Base-by-base conservation (phyloP, 2,888 invertebrate species). In the Priocnemis perturbator region DNA sequence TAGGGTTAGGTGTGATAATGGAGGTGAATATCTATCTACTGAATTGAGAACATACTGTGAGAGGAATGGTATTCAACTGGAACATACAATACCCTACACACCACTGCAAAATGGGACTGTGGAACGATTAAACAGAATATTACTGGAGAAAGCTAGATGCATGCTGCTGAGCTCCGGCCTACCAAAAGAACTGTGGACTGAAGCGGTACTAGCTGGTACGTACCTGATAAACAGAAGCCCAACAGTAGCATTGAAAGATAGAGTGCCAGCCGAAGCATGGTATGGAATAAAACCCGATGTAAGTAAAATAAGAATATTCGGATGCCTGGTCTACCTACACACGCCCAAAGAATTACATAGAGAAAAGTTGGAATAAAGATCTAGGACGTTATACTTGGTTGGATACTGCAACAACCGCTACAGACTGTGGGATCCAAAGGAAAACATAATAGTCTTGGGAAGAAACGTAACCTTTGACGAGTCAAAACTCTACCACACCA, bases 1-100 rank as follows among this genome's bases (percentile, higher is more conserved):
- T 15, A 53, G 44, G 2, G 21, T 62, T n/a, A 5, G 53, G 1
- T 62, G 55, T 5, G 62, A 62, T n/a, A 62, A 53, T n/a, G 53
- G 53, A 7, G n/a, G 30, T 0, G 53, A 62, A 3, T 62, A 62
- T 7, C 30, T 1, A 0, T 52, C 52, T 3, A 52, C 4, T 0
- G n/a, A 0, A 60, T 5, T 17, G 15, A 2, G 3, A 3, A 15
- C 3, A 47, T 17, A 11, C 3, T 5, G 15, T 11, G 11, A 47
- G 11, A 11, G 11, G 3, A n/a, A 17, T 2, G 47, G 47, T 2
- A 47, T 47, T 5, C 3, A 3, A 17, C 2, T 47, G 3, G 47
- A 47, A 3, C 2, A n/a, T 17, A 47, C 47, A 11, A 47, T 47
- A n/a, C 47, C n/a, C 3, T 47, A 47, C 11, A 47, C 47, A 17